phyloP scores from a whole-genome alignment of 2,113 vertebrate species.

The Corythoichthys intestinalis region DNA sequence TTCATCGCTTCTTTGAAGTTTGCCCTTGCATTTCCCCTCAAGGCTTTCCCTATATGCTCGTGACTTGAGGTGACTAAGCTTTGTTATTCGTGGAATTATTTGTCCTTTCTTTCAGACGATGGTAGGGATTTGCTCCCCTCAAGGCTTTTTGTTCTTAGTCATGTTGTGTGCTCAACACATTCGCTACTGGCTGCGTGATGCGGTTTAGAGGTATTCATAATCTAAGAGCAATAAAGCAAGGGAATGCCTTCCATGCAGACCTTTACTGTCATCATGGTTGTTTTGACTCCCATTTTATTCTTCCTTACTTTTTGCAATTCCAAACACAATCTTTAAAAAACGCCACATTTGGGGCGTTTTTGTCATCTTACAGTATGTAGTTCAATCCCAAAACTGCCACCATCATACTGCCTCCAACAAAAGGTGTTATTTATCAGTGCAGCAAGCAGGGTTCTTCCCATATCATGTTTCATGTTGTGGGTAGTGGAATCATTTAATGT shows the following conservation, averaged over 20 bases:
- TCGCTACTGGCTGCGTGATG: neutral
- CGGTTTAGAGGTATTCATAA: neutral
- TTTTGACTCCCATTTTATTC: neutral
- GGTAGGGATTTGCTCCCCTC: neutral
- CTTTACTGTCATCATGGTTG: neutral
- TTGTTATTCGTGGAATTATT: neutral
- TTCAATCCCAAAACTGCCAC: too few species aligned
- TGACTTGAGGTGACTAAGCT: slow-evolving; percentile 17
- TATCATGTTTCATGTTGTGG: too few species aligned
- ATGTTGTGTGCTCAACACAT: neutral
- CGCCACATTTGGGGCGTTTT: too few species aligned
- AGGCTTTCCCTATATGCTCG: neutral
- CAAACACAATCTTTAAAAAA: too few species aligned
- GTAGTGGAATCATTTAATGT: too few species aligned
- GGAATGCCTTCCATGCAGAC: neutral
- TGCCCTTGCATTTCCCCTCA: slow-evolving; percentile 6
- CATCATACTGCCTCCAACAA: too few species aligned
- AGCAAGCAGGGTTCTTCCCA: too few species aligned
- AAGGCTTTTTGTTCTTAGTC: neutral
- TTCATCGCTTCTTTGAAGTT: neutral
- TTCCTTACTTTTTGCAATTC: too few species aligned
- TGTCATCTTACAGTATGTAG: too few species aligned
- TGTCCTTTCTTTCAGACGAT: neutral
- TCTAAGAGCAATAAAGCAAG: neutral
- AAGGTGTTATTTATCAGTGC: too few species aligned